Evolutionary conservation across 2,888 invertebrate genomes (phyloP), one percentile per base, ranked within the genome.

Genomic region (Limnephilus rhombicus): DNA sequence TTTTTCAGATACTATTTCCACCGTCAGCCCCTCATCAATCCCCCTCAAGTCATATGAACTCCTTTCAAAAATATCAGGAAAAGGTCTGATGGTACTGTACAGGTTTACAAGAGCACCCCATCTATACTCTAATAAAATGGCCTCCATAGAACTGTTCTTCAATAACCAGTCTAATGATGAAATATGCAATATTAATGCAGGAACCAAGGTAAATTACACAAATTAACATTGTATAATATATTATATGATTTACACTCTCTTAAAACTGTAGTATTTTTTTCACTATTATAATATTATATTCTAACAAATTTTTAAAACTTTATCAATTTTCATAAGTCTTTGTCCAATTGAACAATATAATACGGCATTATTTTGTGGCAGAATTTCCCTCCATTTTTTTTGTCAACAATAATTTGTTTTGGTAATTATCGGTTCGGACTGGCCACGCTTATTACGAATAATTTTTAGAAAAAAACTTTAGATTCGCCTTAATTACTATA

Each of bases 41-140:
- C 97, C 97, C 85, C 95, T 96, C 31, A 97, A 96, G 93, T 95
- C 96, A 89, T 95, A 95, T 80, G 98, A 98, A 95, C 95, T 98
- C 91, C 94, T 98, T 15, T 97, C 98, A 93, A 98, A 98, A 95
- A 97, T 98, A 93, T 96, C 96, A 94, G 97, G 98, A 7, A 97
- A 96, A 93, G 98, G 98, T 0, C 95, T 98, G 90, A 96, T 96
- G 92, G 96, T 97, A 5, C 95, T 96, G 34, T 97, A 96, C 92
- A 96, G 98, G 93, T 99, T 98, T 96, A 97, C 98, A 0, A 97
- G 99, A 94, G 96, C 97, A 81, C 98, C 98, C 29, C 98, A 98
- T 95, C 96, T 99, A 90, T 98, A 97, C 95, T 98, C 98, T 13
- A 96, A 97, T 7, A 96, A 96, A 93, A 98, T 99, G 98, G 97